These are phyloP conservation scores for Hydrochoerus hydrochaeris DNA, from an alignment of 2,113 vertebrate genomes.

Conservation along the genomic window DNA sequence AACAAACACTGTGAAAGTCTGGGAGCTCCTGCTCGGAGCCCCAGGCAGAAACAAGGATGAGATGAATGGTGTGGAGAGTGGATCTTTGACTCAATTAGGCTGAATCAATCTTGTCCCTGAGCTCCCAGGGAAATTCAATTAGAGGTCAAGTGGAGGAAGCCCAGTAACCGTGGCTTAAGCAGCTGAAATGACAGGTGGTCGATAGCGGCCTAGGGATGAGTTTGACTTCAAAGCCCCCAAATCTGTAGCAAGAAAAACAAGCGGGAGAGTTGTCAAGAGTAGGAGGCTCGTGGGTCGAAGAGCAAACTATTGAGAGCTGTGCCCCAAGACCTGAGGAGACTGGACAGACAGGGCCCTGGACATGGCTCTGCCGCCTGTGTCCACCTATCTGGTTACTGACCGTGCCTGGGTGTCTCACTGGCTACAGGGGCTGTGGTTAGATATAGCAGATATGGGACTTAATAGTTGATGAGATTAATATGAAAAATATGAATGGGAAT, in stretches of 20 bases:
- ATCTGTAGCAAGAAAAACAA: background rate
- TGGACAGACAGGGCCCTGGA: background rate
- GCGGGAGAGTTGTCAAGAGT: background rate
- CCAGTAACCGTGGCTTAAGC: slow-evolving; percentile 72
- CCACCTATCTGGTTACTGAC: background rate
- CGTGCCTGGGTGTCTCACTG: background rate
- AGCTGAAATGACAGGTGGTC: slow-evolving; percentile 73
- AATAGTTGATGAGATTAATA: background rate
- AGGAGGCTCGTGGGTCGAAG: background rate
- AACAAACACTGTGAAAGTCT: background rate
- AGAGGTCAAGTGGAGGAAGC: slow-evolving; percentile 76
- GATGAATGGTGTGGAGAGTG: slow-evolving; percentile 52
- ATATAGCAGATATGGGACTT: background rate
- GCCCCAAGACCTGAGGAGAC: background rate
- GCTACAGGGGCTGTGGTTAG: background rate
- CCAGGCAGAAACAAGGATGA: slow-evolving; percentile 49
- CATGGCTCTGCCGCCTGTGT: background rate
- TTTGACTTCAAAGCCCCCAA: slow-evolving; percentile 63
- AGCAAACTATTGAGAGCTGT: background rate
- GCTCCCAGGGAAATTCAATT: slow-evolving; percentile 80
- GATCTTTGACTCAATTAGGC: slow-evolving; percentile 78
- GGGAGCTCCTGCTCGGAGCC: background rate
- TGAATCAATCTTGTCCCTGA: slow-evolving; percentile 80
- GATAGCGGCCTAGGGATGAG: slow-evolving; percentile 66
- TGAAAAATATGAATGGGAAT: background rate